These are phyloP conservation scores for Aphaenogaster floridana DNA, from an alignment of 1,140 invertebrate genomes.

Conservation along the genomic window DNA sequence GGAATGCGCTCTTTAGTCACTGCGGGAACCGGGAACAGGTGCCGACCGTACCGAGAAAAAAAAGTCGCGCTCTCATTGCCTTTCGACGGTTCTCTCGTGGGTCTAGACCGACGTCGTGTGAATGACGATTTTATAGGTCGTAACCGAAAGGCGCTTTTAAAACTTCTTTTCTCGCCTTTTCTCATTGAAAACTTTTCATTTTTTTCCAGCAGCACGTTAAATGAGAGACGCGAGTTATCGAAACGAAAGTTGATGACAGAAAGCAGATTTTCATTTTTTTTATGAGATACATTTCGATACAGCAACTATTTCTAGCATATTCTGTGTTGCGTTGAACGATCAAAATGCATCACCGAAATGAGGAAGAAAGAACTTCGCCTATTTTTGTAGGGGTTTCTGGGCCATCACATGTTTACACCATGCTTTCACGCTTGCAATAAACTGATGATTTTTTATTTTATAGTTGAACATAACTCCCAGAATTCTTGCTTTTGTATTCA, in stretches of 20 bases:
- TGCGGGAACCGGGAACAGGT: neutral
- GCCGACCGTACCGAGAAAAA: neutral
- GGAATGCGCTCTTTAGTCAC: neutral
- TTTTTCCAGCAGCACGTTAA: constrained; percentile 19
- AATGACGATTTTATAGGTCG: constrained; percentile 59
- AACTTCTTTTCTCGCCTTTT: constrained; percentile 23
- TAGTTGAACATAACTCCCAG: too few species aligned
- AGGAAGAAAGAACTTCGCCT: neutral
- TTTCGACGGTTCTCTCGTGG: constrained; percentile 21
- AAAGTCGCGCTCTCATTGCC: constrained; percentile 23
- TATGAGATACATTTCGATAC: neutral
- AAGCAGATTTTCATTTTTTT: neutral
- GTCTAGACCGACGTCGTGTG: constrained; percentile 1
- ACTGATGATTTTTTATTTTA: too few species aligned
- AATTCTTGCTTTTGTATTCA: too few species aligned
- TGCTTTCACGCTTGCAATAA: too few species aligned
- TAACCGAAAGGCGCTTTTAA: constrained; percentile 44
- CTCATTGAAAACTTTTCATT: constrained; percentile 40
- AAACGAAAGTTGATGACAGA: constrained; percentile 7
- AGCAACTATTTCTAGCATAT: neutral
- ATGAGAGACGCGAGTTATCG: constrained; percentile 28
- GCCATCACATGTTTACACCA: too few species aligned
- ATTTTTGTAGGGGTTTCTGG: too few species aligned
- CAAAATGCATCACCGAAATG: neutral
- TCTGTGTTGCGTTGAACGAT: neutral